Percentiles rank a stretch among this genome's conserved stretches.
phyloP scores from a whole-genome alignment of 2,797 vertebrate species.

The Fistularia commersonii region DNA sequence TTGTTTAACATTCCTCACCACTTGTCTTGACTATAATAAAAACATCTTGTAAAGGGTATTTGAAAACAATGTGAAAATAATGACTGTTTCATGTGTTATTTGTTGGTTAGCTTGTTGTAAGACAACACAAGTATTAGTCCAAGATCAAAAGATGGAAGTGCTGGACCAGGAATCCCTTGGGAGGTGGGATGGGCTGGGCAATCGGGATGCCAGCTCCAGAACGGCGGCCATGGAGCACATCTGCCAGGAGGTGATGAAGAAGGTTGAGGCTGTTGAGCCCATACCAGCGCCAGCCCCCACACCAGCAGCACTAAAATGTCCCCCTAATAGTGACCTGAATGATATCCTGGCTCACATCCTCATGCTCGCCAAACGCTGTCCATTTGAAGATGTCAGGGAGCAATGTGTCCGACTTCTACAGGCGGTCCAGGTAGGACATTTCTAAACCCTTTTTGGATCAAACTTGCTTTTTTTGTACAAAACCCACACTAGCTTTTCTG shows the following conservation, averaged over 20 bases:
- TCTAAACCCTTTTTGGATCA: background rate
- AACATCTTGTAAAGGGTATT: background rate
- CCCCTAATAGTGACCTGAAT: conserved; percentile 74
- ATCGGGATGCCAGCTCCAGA: conserved; percentile 78
- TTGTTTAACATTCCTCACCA: no score
- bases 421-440: conserved; percentile 81
- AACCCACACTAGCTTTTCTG: background rate
- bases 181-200: conserved; percentile 88
- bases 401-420: conserved; percentile 79
- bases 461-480: background rate
- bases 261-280: conserved; percentile 70
- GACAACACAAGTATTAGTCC: conserved; percentile 41
- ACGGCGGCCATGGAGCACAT: conserved; percentile 83
- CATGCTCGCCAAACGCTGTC: conserved; percentile 90
- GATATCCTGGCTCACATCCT: conserved; percentile 84
- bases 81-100: conserved; percentile 14
- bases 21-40: no score
- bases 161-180: conserved; percentile 78
- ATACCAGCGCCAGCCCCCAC: conserved; percentile 20
- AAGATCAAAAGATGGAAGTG: conserved; percentile 76
- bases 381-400: conserved; percentile 84
- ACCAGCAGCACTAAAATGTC: conserved; percentile 29
- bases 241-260: conserved; percentile 79
- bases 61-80: background rate
- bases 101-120: conserved; percentile 44